phyloP scores from a whole-genome alignment of 1,140 invertebrate genomes.

The Glossosoma conforme region DNA sequence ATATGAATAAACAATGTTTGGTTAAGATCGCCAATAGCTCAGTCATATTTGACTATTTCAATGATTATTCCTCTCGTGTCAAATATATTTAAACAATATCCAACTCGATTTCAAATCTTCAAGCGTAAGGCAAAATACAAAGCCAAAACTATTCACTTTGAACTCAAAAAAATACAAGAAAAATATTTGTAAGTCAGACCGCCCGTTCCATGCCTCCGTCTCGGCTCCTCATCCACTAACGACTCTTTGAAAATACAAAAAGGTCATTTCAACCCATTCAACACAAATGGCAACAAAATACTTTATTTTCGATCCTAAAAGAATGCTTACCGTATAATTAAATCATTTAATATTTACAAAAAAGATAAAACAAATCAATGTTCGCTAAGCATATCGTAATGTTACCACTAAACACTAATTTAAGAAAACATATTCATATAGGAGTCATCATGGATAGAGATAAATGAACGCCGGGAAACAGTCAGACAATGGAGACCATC shows the following conservation, averaged over 20 bases:
- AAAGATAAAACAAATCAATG: too few relatives aligned
- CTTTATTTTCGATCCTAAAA: too few relatives aligned
- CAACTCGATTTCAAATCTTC: not conserved
- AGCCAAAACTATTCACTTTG: conserved; percentile 4
- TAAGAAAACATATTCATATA: too few relatives aligned
- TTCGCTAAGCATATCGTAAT: too few relatives aligned
- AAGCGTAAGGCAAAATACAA: conserved; percentile 11
- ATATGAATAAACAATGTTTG: not conserved
- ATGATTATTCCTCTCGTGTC: conserved; percentile 15
- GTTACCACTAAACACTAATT: too few relatives aligned
- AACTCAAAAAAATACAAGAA: not conserved
- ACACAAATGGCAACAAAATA: too few relatives aligned
- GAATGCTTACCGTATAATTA: too few relatives aligned
- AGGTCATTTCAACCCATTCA: too few relatives aligned
- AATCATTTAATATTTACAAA: too few relatives aligned
- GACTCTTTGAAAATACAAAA: conserved; percentile 9
- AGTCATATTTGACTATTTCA: conserved; percentile 26
- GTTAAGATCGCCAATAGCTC: conserved; percentile 22
- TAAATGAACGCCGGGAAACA: too few relatives aligned
- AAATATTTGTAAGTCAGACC: conserved; percentile 11
- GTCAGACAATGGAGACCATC: too few relatives aligned
- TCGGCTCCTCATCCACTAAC: not conserved
- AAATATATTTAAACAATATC: not conserved
- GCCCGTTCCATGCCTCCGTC: not conserved
- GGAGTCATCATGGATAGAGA: too few relatives aligned